Evolutionary conservation across 2,888 invertebrate genomes (phyloP).

Genomic region (Drosophila suboccidentalis): DNA sequence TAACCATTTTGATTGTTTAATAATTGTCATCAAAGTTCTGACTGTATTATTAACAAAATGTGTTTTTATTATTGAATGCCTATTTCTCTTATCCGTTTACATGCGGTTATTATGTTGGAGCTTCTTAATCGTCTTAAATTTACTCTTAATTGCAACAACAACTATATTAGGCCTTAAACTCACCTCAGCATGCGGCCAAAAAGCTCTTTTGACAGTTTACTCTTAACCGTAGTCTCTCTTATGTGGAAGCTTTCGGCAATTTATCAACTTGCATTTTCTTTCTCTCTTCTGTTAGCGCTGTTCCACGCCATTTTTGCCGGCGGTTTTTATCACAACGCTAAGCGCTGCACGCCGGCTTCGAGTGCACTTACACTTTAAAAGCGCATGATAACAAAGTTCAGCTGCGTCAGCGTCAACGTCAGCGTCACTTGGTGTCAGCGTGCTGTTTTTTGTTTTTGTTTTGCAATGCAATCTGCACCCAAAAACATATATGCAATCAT

Average conservation of each 20-base stretch:
- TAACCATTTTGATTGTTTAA: neutral
- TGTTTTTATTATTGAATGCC: neutral
- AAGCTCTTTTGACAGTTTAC: conserved; percentile 25
- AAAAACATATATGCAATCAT: no score
- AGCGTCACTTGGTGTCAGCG: conserved; percentile 22
- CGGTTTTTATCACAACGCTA: conserved; percentile 32
- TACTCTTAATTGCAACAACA: conserved; percentile 7
- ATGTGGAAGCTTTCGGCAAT: conserved; percentile 22
- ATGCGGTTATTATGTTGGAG: neutral
- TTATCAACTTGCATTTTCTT: neutral
- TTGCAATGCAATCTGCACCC: neutral
- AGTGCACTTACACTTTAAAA: conserved; percentile 31
- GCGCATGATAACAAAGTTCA: conserved; percentile 45
- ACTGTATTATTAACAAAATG: neutral
- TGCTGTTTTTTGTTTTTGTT: conserved; percentile 9
- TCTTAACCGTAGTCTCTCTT: conserved; percentile 27
- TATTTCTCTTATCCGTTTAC: neutral
- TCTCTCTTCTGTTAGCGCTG: conserved; percentile 1
- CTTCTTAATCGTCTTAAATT: conserved; percentile 3
- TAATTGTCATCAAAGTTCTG: no score
- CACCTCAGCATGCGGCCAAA: conserved; percentile 29
- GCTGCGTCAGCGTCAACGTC: conserved; percentile 42
- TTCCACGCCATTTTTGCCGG: conserved; percentile 29
- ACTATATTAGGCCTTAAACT: neutral
- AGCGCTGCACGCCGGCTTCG: conserved; percentile 47